A percentile compares a stretch with the other conserved stretches of the same genome.
phyloP scores from a whole-genome alignment of 2,113 vertebrate genomes.

The Pseudorhombus dupliciocellatus region DNA sequence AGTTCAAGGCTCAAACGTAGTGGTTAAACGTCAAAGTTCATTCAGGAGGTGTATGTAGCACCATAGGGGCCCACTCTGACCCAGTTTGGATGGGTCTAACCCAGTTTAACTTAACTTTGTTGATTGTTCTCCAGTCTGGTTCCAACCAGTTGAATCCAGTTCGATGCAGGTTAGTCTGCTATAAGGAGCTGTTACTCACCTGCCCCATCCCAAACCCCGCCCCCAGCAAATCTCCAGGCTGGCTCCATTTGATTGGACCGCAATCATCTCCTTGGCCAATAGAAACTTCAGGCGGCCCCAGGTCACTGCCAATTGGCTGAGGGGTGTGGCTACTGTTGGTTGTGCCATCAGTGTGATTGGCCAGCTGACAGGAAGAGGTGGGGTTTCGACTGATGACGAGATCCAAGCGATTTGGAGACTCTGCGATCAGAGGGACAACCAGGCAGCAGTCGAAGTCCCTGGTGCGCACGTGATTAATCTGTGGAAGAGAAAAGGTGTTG shows the following conservation, averaged over 20 bases:
- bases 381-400: slow-evolving; percentile 96
- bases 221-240: slow-evolving; percentile 77
- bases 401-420: slow-evolving; percentile 96
- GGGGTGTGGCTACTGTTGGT: slow-evolving; percentile 56
- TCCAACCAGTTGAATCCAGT: slow-evolving; percentile 40
- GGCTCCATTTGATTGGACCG: slow-evolving; percentile 81
- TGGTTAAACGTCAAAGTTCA: slow-evolving; percentile 63
- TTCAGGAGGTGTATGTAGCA: slow-evolving; percentile 86
- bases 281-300: slow-evolving; percentile 56
- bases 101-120: slow-evolving; percentile 37
- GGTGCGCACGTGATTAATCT: slow-evolving; percentile 98
- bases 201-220: slow-evolving; percentile 66
- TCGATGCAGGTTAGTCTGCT: slow-evolving; percentile 77
- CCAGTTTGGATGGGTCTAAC: slow-evolving; percentile 44
- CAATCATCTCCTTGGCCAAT: slow-evolving; percentile 63
- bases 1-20: slow-evolving; percentile 57
- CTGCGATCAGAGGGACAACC: slow-evolving; percentile 95
- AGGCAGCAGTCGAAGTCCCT: slow-evolving; percentile 99
- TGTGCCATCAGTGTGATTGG: slow-evolving; percentile 66
- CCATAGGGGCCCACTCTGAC: slow-evolving; percentile 80
- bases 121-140: slow-evolving; percentile 35
- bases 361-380: slow-evolving; percentile 78
- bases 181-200: slow-evolving; percentile 90
- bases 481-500: not conserved
- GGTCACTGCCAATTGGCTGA: slow-evolving; percentile 47